Conservation (phyloP, 2,113 vertebrate species). For the Tapirus terrestris region DNA sequence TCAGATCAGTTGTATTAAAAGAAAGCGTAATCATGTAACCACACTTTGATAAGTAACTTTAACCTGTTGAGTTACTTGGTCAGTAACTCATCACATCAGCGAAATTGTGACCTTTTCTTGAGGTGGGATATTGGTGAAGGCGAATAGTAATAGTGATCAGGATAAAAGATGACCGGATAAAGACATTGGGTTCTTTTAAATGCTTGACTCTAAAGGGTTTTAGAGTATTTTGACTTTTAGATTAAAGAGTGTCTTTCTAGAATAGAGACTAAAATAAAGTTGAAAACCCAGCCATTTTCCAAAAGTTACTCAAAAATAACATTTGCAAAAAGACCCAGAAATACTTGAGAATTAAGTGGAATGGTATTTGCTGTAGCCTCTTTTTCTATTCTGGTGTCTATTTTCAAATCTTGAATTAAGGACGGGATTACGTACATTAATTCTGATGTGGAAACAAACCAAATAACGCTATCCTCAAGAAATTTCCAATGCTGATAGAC, state of each 20-base stretch:
- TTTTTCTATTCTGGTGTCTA: not conserved
- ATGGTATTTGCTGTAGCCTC: not conserved
- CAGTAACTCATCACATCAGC: not conserved
- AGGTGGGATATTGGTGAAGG: not conserved
- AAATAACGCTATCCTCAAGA: not conserved
- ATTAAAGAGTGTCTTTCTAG: not conserved
- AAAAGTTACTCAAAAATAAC: not conserved
- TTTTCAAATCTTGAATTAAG: not conserved
- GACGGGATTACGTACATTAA: not conserved
- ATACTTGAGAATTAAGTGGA: conserved; percentile 12
- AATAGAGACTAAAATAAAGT: not conserved
- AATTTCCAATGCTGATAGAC: not conserved
- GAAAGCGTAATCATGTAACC: not conserved
- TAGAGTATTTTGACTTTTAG: not conserved
- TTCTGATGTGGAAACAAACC: not conserved
- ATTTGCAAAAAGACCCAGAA: not conserved
- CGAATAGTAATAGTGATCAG: not conserved
- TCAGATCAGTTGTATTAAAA: not conserved
- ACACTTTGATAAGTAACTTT: conserved; percentile 37
- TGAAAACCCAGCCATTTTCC: not conserved
- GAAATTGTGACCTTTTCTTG: not conserved
- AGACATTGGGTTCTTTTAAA: not conserved
- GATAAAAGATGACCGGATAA: not conserved
- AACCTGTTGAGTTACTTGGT: conserved; percentile 72
- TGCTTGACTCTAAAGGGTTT: not conserved